These are phyloP conservation scores for Tridacna crocea DNA, from an alignment of 2,888 invertebrate genomes.

Conservation along the genomic window DNA sequence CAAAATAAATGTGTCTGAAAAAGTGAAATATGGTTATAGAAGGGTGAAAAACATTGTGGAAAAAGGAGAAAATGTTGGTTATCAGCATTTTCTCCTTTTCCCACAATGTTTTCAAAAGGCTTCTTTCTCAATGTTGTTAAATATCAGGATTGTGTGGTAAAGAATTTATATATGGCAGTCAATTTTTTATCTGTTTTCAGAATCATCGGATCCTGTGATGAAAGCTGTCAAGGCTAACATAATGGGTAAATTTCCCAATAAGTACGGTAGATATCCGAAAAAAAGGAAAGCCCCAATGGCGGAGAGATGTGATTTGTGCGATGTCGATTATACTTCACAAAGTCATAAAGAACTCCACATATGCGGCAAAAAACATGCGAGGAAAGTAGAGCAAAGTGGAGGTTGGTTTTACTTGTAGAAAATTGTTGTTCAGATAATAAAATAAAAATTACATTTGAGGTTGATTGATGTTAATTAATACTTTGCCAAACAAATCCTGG, in stretches of 20 bases:
- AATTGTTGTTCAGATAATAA: no score
- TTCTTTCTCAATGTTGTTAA: not conserved
- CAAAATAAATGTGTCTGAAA: no score
- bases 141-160: not conserved
- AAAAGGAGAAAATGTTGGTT: no score
- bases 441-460: no score
- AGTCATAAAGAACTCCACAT: constrained; percentile 42
- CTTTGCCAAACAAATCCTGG: no score
- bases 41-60: no score
- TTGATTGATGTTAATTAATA: no score
- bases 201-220: constrained; percentile 41
- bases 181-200: no score
- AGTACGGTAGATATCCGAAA: not conserved
- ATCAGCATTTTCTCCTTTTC: not conserved
- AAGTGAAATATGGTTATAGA: no score
- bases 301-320: constrained; percentile 42
- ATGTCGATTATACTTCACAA: constrained; percentile 46
- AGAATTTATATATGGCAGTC: not conserved
- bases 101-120: not conserved
- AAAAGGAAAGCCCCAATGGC: not conserved
- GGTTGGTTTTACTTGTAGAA: not conserved
- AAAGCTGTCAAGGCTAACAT: constrained; percentile 50
- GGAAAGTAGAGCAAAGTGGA: constrained; percentile 30
- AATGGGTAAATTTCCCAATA: constrained; percentile 41
- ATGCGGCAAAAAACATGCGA: constrained; percentile 51